Conservation (phyloP, 2,113 vertebrate species). For the Conger conger region DNA sequence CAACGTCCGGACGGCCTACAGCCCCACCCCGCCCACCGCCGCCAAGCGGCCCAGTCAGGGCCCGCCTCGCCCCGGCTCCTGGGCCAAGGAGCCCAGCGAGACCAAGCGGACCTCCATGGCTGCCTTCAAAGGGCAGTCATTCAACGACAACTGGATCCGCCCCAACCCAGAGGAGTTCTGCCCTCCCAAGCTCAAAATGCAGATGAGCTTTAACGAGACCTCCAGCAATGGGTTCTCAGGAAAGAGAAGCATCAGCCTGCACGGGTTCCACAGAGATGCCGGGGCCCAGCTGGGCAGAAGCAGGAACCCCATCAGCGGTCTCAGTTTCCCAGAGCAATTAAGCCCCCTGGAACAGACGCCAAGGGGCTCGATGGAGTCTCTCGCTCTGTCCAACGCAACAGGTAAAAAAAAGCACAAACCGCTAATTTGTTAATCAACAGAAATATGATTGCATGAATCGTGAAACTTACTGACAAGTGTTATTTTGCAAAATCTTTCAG, state of each 20-base stretch:
- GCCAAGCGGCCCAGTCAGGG: slow-evolving; percentile 60
- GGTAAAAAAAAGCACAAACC: slow-evolving; percentile 50
- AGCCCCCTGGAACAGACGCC: slow-evolving; percentile 89
- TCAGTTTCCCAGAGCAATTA: slow-evolving; percentile 87
- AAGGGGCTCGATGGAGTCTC: slow-evolving; percentile 90
- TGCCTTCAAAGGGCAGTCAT: slow-evolving; percentile 80
- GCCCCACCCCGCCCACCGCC: slow-evolving; percentile 63
- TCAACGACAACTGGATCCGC: slow-evolving; percentile 87
- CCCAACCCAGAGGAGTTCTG: slow-evolving; percentile 83
- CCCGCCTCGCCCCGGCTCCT: slow-evolving; percentile 72
- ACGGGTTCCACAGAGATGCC: slow-evolving; percentile 78
- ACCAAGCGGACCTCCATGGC: slow-evolving; percentile 85
- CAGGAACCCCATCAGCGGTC: slow-evolving; percentile 88
- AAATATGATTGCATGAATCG: background rate
- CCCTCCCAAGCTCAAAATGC: slow-evolving; percentile 78
- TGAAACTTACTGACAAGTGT: too few species aligned
- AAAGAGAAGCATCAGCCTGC: slow-evolving; percentile 83
- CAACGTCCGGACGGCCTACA: slow-evolving; percentile 85
- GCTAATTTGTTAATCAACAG: background rate
- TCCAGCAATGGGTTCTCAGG: slow-evolving; percentile 85
- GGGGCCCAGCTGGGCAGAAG: slow-evolving; percentile 78
- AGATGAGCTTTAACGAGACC: slow-evolving; percentile 88
- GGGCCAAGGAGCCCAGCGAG: slow-evolving; percentile 87
- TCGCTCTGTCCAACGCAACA: slow-evolving; percentile 89
- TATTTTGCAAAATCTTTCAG: background rate